Percentiles rank a stretch among this genome's conserved stretches.
Conservation (phyloP, 1,140 invertebrate species). For the Oryctes rhinoceros region DNA sequence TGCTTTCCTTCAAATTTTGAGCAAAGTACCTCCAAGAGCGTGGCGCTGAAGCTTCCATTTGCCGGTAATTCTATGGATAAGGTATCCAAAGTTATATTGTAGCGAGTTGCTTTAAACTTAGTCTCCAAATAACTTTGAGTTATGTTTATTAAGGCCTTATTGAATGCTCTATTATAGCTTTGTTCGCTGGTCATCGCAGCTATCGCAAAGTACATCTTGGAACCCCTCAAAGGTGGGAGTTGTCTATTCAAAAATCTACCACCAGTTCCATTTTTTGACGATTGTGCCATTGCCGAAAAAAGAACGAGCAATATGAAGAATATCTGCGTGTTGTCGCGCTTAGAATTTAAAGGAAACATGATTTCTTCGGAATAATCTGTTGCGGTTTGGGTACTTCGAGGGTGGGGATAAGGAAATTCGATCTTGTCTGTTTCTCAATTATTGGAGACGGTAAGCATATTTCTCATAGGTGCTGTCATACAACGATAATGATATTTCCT, state of each 20-base stretch:
- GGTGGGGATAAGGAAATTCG: neutral
- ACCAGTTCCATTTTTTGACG: conserved; percentile 19
- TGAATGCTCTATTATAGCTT: conserved; percentile 57
- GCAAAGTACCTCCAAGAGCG: conserved; percentile 58
- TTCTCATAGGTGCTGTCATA: conserved; percentile 13
- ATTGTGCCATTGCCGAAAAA: neutral
- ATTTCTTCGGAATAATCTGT: conserved; percentile 9
- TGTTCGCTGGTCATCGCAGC: conserved; percentile 54
- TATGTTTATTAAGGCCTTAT: conserved; percentile 59
- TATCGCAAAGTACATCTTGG: conserved; percentile 58
- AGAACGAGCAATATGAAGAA: conserved; percentile 16
- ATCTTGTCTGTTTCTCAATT: neutral
- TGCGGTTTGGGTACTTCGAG: neutral
- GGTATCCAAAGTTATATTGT: conserved; percentile 58
- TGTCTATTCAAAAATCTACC: neutral
- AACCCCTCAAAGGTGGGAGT: neutral
- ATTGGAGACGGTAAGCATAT: neutral
- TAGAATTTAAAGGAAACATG: neutral
- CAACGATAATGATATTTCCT: conserved; percentile 24
- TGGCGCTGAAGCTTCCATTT: conserved; percentile 59
- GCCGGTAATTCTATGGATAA: conserved; percentile 58
- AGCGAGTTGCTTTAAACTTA: conserved; percentile 47
- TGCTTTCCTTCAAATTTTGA: conserved; percentile 58
- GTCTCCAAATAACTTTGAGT: conserved; percentile 55
- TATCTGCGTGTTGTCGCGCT: conserved; percentile 21